phyloP scores from a whole-genome alignment of 2,797 vertebrate species.

The Calcarius lapponicus region DNA sequence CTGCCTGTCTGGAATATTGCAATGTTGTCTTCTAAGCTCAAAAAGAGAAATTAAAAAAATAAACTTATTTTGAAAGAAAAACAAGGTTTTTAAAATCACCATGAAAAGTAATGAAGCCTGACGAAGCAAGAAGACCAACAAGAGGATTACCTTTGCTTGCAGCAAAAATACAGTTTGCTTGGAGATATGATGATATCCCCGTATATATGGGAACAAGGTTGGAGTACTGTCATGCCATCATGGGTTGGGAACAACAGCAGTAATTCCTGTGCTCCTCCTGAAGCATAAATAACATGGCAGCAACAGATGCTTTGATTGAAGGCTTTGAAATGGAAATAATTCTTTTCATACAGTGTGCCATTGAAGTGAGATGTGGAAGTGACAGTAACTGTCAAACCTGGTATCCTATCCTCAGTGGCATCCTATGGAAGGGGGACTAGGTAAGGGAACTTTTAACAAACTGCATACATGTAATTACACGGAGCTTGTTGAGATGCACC shows the following conservation, averaged over 20 bases:
- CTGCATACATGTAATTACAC: accelerated
- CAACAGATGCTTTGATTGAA: neutral
- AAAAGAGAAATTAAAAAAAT: neutral
- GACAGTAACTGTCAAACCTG: neutral
- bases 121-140: neutral
- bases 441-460: neutral
- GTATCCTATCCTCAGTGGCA: neutral
- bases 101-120: neutral
- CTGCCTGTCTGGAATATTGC: neutral
- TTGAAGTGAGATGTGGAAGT: neutral
- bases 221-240: neutral
- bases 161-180: neutral
- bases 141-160: neutral
- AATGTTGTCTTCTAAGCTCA: neutral
- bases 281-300: neutral
- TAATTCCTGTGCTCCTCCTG: neutral
- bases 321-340: neutral
- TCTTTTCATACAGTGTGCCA: neutral
- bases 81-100: neutral
- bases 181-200: neutral
- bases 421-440: neutral
- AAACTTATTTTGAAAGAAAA: neutral
- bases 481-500: neutral
- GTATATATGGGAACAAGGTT: neutral
- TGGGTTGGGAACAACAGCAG: neutral